Evolutionary conservation across 2,113 vertebrate species (phyloP), one percentile per base, ranked within the genome.

Genomic region (Xenopus laevis): DNA sequence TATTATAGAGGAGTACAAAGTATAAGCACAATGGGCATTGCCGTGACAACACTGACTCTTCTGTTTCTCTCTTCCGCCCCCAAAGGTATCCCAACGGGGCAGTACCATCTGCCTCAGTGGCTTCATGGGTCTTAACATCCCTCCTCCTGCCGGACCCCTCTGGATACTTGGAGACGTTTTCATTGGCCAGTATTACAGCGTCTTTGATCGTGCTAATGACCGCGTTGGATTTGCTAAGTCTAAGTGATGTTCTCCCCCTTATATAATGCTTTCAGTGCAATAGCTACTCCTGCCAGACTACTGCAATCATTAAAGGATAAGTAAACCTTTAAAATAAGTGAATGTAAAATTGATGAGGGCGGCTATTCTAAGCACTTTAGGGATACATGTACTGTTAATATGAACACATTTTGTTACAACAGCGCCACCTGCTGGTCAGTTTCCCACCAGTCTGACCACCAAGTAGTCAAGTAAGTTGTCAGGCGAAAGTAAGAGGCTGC

Each of bases 101-200:
- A 83, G 88, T 73, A 88, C 86, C 2, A 78, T 99, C 12, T 99
- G 97, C 79, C 75, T 99, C 81, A 98, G 96, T 0, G 97, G 97
- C 71, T 99, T 99, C 88, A 95, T 98, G 91, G 93, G 87, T 18
- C 88, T 99, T 87, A 94, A 99, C 55, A 89, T 99, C 78, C 96
- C 97, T 0, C 85, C 94, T 0, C 97, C 97, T 0, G 92, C 85
- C 0, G 97, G 97, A 46, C 97, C 97, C 0, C 92, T 99, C 71
- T 98, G 97, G 97, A 99, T 99, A 84, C 87, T 99, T 84, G 97
- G 97, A 16, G 97, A 98, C 27, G 95, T 98, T 33, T 99, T 98
- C 86, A 98, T 99, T 1, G 95, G 97, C 12, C 87, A 87, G 76
- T 98, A 94, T 88, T 99, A 99, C 85, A 92, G 94, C 0, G 87